phyloP scores from a whole-genome alignment of 2,113 vertebrate species.

The Nymphicus hollandicus region DNA sequence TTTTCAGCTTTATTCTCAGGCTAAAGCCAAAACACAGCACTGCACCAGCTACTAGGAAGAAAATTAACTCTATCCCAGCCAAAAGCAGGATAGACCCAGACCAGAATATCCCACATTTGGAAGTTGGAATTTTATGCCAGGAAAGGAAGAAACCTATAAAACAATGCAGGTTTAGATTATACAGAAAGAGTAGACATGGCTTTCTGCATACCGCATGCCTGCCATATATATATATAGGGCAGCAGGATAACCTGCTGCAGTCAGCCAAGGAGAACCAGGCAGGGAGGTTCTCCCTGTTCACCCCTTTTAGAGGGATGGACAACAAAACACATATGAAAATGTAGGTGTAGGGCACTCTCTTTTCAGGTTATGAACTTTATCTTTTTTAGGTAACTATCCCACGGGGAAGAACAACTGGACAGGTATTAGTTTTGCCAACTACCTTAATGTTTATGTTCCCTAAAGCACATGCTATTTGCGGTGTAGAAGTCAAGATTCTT shows the following conservation, averaged over 20 bases:
- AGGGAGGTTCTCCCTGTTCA: not conserved
- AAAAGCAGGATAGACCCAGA: not conserved
- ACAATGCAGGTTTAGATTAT: not conserved
- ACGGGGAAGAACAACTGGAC: not conserved
- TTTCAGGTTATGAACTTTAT: not conserved
- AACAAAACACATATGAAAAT: not conserved
- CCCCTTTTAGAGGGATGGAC: not conserved
- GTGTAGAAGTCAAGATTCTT: not conserved
- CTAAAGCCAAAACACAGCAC: not conserved
- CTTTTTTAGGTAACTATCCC: not conserved
- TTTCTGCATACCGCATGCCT: not conserved
- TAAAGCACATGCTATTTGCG: fast-evolving
- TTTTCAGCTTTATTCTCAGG: not conserved
- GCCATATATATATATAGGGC: not conserved
- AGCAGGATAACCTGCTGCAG: fast-evolving
- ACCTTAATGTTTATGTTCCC: not conserved
- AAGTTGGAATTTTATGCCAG: not conserved
- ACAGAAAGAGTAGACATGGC: not conserved
- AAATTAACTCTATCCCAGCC: not conserved
- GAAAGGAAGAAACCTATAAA: not conserved
- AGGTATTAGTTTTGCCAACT: not conserved
- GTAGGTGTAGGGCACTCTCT: not conserved
- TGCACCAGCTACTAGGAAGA: not conserved
- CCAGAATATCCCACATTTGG: not conserved
- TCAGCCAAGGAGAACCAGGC: not conserved